Evolutionary conservation across 2,888 invertebrate genomes (phyloP).

Genomic region (Ceramica pisi): DNA sequence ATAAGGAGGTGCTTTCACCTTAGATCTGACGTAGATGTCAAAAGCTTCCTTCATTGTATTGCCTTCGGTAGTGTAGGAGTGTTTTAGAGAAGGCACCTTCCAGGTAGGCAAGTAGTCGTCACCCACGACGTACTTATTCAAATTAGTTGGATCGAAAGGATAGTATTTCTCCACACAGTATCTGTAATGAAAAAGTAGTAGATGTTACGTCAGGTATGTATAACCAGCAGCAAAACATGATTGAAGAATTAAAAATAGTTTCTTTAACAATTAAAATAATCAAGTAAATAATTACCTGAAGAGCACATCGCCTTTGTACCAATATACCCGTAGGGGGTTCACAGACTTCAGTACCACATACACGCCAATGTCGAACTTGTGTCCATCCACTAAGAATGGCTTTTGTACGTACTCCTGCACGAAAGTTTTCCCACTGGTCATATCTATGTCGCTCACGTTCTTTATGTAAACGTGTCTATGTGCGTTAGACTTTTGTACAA

Average conservation of each 20-base stretch:
- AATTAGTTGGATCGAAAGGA: slow-evolving; percentile 95
- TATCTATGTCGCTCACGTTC: slow-evolving; percentile 93
- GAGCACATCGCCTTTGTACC: slow-evolving; percentile 96
- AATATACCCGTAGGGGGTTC: slow-evolving; percentile 96
- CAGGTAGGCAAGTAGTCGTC: slow-evolving; percentile 98
- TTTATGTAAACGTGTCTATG: slow-evolving; percentile 96
- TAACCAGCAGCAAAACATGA: no score
- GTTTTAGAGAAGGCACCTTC: slow-evolving; percentile 95
- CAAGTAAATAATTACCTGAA: no score
- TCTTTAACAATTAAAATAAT: slow-evolving; percentile 15
- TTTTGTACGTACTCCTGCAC: slow-evolving; percentile 97
- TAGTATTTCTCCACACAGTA: slow-evolving; percentile 97
- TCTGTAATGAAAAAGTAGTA: slow-evolving; percentile 80
- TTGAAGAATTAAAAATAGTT: not conserved
- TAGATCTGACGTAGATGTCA: slow-evolving; percentile 93
- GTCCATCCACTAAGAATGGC: slow-evolving; percentile 97
- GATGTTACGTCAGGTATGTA: no score
- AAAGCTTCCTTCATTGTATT: slow-evolving; percentile 97
- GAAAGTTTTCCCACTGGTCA: slow-evolving; percentile 94
- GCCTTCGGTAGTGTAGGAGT: slow-evolving; percentile 93
- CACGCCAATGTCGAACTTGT: slow-evolving; percentile 99
- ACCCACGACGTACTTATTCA: slow-evolving; percentile 98
- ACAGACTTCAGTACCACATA: slow-evolving; percentile 98
- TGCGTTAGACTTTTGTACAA: slow-evolving; percentile 97
- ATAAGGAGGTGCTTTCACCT: slow-evolving; percentile 71